Percentiles rank a stretch among this genome's conserved stretches.
Evolutionary conservation across 1,140 invertebrate genomes (phyloP).

Genomic region (Apis florea): DNA sequence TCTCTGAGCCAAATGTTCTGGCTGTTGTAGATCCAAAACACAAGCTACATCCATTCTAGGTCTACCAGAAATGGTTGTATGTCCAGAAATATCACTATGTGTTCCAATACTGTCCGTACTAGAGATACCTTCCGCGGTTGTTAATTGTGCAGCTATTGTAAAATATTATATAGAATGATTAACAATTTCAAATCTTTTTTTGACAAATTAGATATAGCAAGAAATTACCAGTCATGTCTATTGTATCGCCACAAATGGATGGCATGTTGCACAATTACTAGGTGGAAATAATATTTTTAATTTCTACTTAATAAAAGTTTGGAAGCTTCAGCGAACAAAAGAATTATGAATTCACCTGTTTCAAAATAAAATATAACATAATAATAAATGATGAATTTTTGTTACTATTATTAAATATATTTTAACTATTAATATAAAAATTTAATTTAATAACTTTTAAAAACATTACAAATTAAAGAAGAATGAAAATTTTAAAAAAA

Average conservation of each 20-base stretch:
- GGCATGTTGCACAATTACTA: conserved; percentile 68
- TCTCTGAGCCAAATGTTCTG: conserved; percentile 86
- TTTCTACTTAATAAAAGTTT: neutral
- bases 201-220: conserved; percentile 4
- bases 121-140: conserved; percentile 70
- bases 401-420: neutral
- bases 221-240: conserved; percentile 70
- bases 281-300: neutral
- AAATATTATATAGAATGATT: conserved; percentile 16
- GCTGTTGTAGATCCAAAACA: conserved; percentile 91
- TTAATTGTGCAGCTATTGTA: conserved; percentile 55
- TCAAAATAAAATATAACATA: neutral
- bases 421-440: neutral
- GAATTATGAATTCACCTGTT: conserved; percentile 18
- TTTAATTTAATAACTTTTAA: neutral
- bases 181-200: neutral
- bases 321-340: neutral
- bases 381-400: neutral
- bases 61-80: conserved; percentile 83
- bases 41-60: conserved; percentile 94
- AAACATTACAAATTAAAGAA: neutral
- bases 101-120: conserved; percentile 88
- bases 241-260: conserved; percentile 72
- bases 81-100: conserved; percentile 85
- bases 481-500: neutral